Percentiles rank a stretch among this genome's conserved stretches.
Conservation (phyloP, 2,113 vertebrate species). For the Eptesicus fuscus region DNA sequence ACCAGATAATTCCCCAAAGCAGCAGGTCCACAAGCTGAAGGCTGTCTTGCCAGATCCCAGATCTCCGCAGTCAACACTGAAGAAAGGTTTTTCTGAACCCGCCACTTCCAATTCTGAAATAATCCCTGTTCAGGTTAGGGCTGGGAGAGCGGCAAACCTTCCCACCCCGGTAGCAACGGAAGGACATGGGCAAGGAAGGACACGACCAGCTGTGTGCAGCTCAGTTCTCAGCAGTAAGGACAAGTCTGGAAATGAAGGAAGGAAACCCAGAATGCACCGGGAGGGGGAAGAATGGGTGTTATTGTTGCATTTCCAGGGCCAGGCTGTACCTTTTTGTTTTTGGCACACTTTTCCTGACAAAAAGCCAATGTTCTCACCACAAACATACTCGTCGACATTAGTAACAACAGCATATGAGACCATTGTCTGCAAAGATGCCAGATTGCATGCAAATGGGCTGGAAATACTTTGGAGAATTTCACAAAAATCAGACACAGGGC, state of each 20-base stretch:
- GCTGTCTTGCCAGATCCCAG: neutral
- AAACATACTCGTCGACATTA: neutral
- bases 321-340: neutral
- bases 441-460: neutral
- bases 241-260: neutral
- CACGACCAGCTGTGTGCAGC: neutral
- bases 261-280: neutral
- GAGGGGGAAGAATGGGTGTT: too few relatives aligned
- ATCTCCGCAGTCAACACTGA: neutral
- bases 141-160: neutral
- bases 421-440: neutral
- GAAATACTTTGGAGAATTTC: neutral
- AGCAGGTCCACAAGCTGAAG: neutral
- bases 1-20: neutral
- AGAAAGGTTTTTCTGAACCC: neutral
- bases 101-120: neutral
- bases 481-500: neutral
- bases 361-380: neutral
- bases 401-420: neutral
- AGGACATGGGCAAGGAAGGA: neutral
- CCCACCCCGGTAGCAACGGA: neutral
- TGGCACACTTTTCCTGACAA: neutral
- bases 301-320: neutral
- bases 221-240: neutral
- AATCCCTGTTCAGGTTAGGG: neutral